Evolutionary conservation across 2,888 invertebrate species (phyloP).

Genomic region (Drosophila prostipennis): DNA sequence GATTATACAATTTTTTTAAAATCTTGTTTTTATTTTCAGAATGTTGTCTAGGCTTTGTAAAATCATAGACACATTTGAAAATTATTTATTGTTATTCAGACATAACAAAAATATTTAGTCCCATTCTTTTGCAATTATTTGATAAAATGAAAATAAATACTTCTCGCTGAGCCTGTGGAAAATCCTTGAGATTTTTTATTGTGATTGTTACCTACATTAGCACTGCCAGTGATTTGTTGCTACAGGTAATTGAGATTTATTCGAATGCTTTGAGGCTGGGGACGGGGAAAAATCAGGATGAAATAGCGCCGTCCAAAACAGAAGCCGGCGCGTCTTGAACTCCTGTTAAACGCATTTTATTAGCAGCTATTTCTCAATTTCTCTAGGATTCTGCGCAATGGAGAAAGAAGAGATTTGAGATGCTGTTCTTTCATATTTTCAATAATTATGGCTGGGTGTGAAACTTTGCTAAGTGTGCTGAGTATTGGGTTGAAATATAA

Average conservation of each 20-base stretch:
- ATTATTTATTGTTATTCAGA: background rate
- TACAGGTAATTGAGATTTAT: constrained; percentile 49
- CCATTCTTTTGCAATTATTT: background rate
- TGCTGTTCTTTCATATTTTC: constrained; percentile 4
- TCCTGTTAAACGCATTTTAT: constrained; percentile 5
- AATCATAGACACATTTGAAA: too few relatives aligned
- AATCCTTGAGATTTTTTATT: constrained; percentile 34
- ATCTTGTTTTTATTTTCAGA: too few relatives aligned
- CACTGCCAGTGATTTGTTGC: constrained; percentile 41
- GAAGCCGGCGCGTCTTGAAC: constrained; percentile 8
- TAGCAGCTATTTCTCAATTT: background rate
- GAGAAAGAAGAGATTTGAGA: background rate
- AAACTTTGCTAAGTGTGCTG: constrained; percentile 15
- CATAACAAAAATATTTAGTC: background rate
- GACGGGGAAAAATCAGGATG: background rate
- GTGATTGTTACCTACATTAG: constrained; percentile 22
- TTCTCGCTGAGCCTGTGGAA: background rate
- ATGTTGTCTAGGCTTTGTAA: too few relatives aligned
- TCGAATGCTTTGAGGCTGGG: constrained; percentile 10
- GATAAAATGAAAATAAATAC: constrained; percentile 9
- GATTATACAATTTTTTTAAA: too few relatives aligned
- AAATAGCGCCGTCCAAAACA: constrained; percentile 9
- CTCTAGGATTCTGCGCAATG: constrained; percentile 21
- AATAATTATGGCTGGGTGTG: constrained; percentile 23
- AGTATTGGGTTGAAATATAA: too few relatives aligned